Conservation (phyloP, 2,113 vertebrate genomes). For the Callithrix jacchus region DNA sequence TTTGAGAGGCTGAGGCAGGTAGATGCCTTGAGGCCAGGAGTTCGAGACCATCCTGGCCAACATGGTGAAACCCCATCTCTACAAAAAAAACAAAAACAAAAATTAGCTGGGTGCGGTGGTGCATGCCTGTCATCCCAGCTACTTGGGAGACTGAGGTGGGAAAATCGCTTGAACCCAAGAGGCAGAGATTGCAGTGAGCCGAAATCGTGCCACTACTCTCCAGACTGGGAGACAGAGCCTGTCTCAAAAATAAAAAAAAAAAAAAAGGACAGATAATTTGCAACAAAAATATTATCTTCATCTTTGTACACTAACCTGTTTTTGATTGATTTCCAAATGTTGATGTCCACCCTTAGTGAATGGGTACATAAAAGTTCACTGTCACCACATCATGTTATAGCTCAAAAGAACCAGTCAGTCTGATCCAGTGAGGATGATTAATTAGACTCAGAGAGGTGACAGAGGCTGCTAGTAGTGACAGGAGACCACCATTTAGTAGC, state of each 20-base stretch:
- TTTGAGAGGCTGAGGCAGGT: too few species aligned
- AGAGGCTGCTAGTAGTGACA: neutral
- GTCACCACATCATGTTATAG: neutral
- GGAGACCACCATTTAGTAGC: neutral
- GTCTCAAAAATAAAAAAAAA: neutral
- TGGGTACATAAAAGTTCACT: neutral
- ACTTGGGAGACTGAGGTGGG: too few species aligned
- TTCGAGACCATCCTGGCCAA: too few species aligned
- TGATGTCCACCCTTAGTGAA: neutral
- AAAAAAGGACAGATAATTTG: neutral
- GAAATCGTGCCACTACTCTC: too few species aligned
- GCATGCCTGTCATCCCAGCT: too few species aligned
- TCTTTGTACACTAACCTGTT: neutral
- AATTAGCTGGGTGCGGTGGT: too few species aligned
- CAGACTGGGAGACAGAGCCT: too few species aligned
- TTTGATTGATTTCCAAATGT: slow-evolving; percentile 4
- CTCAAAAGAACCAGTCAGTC: neutral
- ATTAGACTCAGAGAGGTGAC: neutral
- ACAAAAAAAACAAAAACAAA: too few species aligned
- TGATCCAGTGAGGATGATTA: neutral
- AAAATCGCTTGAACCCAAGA: too few species aligned
- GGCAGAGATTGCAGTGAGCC: too few species aligned
- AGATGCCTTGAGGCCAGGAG: too few species aligned
- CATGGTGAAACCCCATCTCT: too few species aligned
- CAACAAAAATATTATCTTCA: neutral